These are phyloP conservation scores for Synergus itoensis DNA, from an alignment of 2,888 invertebrate species.

Conservation along the genomic window DNA sequence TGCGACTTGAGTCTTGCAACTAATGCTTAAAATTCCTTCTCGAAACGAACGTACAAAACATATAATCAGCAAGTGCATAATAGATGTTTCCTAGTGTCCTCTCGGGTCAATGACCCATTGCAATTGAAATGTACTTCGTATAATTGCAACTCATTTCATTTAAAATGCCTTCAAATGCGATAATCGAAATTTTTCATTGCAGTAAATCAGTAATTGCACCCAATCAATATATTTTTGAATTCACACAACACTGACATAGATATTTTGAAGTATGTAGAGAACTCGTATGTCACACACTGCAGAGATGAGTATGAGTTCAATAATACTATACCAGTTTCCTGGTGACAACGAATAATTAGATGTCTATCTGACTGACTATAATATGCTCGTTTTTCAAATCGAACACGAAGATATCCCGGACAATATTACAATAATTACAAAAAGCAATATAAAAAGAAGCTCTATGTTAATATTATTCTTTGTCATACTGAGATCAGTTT, in stretches of 20 bases:
- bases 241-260: neutral
- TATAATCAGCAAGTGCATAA: conserved; percentile 37
- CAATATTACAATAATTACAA: no score
- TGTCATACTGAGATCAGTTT: neutral
- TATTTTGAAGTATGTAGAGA: neutral
- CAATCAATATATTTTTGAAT: neutral
- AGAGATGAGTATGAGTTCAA: neutral
- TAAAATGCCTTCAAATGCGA: neutral
- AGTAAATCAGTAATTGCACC: neutral
- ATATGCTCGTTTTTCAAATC: neutral
- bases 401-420: neutral
- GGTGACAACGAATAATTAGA: neutral
- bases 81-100: conserved; percentile 39
- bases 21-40: conserved; percentile 35
- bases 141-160: conserved; percentile 17
- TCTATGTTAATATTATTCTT: neutral
- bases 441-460: neutral
- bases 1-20: conserved; percentile 1
- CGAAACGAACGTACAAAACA: conserved; percentile 30
- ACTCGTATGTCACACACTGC: neutral
- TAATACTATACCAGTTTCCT: neutral
- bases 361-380: neutral
- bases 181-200: neutral
- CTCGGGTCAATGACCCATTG: conserved; percentile 22
- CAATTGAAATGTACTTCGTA: conserved; percentile 31